These are phyloP conservation scores for Dromiciops gliroides DNA, from an alignment of 2,113 vertebrate genomes.

Conservation along the genomic window DNA sequence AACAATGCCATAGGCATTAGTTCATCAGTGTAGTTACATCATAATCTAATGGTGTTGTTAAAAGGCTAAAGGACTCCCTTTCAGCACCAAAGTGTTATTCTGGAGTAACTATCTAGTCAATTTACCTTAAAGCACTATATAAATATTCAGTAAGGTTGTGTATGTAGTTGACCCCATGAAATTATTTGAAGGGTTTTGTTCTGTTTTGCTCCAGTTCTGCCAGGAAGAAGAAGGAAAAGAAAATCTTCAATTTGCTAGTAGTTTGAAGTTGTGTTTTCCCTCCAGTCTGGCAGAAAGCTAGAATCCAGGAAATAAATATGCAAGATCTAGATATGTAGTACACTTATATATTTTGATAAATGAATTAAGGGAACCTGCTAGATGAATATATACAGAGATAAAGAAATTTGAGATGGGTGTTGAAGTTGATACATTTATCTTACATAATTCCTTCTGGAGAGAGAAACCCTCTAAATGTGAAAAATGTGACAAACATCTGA, in stretches of 20 bases:
- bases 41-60: background rate
- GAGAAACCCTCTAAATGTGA: conserved; percentile 49
- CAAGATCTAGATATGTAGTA: conserved; percentile 41
- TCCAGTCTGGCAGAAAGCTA: conserved; percentile 37
- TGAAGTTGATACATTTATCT: background rate
- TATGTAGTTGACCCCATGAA: conserved; percentile 44
- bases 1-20: background rate
- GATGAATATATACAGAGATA: conserved; percentile 17
- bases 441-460: conserved; percentile 49
- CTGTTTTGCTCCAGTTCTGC: conserved; percentile 33
- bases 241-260: conserved; percentile 39
- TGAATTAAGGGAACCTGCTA: conserved; percentile 42
- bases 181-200: conserved; percentile 51
- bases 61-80: background rate
- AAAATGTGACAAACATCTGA: conserved; percentile 52
- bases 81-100: background rate
- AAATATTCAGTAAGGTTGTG: conserved; percentile 2
- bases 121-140: background rate
- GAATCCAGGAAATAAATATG: conserved; percentile 31
- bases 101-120: conserved; percentile 15
- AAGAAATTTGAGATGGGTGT: background rate
- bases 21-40: conserved; percentile 17
- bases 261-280: conserved; percentile 33
- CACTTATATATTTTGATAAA: conserved; percentile 60
- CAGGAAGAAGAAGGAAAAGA: conserved; percentile 45